Evolutionary conservation across 2,797 vertebrate species (phyloP).

Genomic region (Myotis myotis): DNA sequence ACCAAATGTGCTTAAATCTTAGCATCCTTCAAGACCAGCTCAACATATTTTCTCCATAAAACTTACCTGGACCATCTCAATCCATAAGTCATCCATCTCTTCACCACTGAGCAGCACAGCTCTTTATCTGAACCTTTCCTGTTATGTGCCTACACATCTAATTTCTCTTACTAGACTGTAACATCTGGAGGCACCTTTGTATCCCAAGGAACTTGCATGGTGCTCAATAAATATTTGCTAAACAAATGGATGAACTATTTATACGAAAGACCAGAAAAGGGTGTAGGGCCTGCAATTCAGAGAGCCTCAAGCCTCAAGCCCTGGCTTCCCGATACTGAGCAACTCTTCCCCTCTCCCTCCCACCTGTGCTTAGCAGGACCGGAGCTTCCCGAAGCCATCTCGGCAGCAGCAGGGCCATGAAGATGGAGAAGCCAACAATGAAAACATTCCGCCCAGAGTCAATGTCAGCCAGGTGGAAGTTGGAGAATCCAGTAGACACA

Average conservation of each 20-base stretch:
- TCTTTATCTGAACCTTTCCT: neutral
- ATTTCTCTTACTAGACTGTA: neutral
- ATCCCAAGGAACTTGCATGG: neutral
- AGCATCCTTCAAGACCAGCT: constrained; percentile 18
- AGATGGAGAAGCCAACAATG: constrained; percentile 90
- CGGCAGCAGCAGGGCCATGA: constrained; percentile 89
- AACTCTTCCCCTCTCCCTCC: neutral
- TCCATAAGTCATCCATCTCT: neutral
- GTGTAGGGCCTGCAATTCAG: neutral
- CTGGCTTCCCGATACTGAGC: neutral
- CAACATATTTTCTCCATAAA: neutral
- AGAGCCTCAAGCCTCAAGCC: neutral
- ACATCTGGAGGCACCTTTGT: neutral
- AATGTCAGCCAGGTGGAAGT: constrained; percentile 88
- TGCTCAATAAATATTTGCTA: neutral
- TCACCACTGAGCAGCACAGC: neutral
- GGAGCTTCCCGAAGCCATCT: constrained; percentile 84
- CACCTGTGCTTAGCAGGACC: constrained; percentile 85
- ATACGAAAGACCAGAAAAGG: neutral
- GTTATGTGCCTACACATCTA: neutral
- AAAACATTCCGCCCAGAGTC: constrained; percentile 92
- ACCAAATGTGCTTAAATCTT: constrained; percentile 3
- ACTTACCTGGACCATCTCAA: neutral
- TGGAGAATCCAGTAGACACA: constrained; percentile 88
- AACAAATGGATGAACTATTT: neutral